phyloP scores from a whole-genome alignment of 2,797 vertebrate genomes.

The Vireo griseus region DNA sequence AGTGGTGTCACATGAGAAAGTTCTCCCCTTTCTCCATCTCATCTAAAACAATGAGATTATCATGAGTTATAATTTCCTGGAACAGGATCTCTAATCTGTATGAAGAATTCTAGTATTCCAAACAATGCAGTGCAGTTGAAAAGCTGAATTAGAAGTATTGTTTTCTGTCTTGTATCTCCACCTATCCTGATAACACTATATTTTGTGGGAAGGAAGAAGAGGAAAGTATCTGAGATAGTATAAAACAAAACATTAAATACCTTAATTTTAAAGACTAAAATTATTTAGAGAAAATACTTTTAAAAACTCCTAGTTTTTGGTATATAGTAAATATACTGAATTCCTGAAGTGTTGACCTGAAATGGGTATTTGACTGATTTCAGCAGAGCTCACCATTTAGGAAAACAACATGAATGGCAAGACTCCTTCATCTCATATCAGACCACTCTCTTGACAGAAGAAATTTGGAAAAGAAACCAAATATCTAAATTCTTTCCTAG shows the following conservation, averaged over 20 bases:
- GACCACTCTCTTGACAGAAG: background rate
- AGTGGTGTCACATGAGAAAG: background rate
- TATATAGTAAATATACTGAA: background rate
- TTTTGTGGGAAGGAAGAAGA: background rate
- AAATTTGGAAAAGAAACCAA: background rate
- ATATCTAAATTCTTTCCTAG: background rate
- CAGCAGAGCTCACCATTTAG: background rate
- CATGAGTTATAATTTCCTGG: background rate
- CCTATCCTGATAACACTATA: background rate
- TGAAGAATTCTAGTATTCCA: background rate
- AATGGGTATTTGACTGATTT: background rate
- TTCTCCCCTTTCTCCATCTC: background rate
- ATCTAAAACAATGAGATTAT: background rate
- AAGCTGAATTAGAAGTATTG: background rate
- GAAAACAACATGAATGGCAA: background rate
- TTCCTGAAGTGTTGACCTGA: background rate
- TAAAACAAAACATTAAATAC: background rate
- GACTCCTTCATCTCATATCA: background rate
- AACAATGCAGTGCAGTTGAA: background rate
- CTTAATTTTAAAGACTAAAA: background rate
- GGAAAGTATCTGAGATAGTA: background rate
- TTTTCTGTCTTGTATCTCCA: background rate
- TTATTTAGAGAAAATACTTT: background rate
- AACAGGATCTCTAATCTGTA: background rate
- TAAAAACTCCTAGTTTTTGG: fast-evolving